Evolutionary conservation across 1,140 invertebrate species (phyloP), one percentile per base, ranked within the genome.

Genomic region (Aleiodes sp.): DNA sequence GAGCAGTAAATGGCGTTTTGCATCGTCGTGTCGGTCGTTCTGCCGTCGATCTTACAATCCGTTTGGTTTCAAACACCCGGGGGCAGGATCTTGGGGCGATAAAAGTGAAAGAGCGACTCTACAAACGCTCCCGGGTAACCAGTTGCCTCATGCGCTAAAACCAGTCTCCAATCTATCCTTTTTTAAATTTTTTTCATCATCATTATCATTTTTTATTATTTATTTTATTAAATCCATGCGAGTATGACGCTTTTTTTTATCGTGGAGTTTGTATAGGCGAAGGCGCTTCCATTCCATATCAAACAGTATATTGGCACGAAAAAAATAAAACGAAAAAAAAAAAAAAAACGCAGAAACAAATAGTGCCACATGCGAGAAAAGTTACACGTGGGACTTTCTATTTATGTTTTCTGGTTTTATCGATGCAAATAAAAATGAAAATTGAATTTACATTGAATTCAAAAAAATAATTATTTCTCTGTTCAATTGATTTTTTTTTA

Each of bases 51-150:
- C 46, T 52, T 52, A 52, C 46, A 52, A 52, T 52, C 26, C 14
- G 46, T 21, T 52, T 16, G 46, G n/a, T n/a, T n/a, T n/a, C 46
- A 52, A 52, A 52, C 46, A 52, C 46, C 46, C 46, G 46, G 46
- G 46, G 46, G 46, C 46, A 52, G 46, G 46, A 52, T 52, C 46
- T 52, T 16, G 46, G 46, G 46, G 46, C 46, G 46, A 52, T 52
- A 52, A 52, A 52, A 52, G 46, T 52, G 46, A 52, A 52, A 52
- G 46, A 52, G 46, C 46, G 26, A 52, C 46, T 52, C 46, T 52
- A 52, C 46, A 52, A 52, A 52, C 21, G 46, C 46, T 52, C 46
- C 46, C 26, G 46, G 46, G 46, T 21, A 52, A 52, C 46, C 46
- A 52, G 46, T 52, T 52, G 46, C 21, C 46, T 21, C 46, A 4